These are phyloP conservation scores for Helicolenus hilgendorfi DNA, from an alignment of 2,797 vertebrate species.

Conservation along the genomic window DNA sequence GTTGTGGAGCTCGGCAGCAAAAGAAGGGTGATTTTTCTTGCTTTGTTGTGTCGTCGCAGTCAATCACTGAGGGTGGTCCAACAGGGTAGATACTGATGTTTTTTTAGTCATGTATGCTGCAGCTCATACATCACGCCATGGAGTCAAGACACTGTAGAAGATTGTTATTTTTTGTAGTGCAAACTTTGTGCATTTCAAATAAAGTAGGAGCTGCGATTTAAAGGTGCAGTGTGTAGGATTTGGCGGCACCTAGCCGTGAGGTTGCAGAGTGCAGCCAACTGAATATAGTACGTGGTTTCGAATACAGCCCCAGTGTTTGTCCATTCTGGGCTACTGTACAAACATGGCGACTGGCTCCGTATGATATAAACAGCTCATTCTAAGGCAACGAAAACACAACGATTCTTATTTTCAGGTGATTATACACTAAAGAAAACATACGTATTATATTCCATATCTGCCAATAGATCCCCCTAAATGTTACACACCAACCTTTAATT, in stretches of 20 bases:
- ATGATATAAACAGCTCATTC: too few relatives aligned
- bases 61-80: constrained; percentile 50
- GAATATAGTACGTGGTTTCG: too few relatives aligned
- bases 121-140: background rate
- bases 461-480: background rate
- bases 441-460: background rate
- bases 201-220: background rate
- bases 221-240: background rate
- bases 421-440: too few relatives aligned
- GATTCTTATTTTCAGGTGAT: too few relatives aligned
- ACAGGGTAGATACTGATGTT: background rate
- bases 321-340: too few relatives aligned
- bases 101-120: background rate
- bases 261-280: background rate
- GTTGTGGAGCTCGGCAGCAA: constrained; percentile 2
- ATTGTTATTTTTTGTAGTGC: background rate
- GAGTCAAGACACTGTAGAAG: background rate
- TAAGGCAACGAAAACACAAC: too few relatives aligned
- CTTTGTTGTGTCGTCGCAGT: constrained; percentile 19
- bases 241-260: background rate
- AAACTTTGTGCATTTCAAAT: background rate
- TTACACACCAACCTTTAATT: background rate
- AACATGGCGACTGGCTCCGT: too few relatives aligned
- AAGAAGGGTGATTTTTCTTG: constrained; percentile 5
- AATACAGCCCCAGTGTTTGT: too few relatives aligned